Evolutionary conservation across 2,113 vertebrate species (phyloP), one percentile per base, ranked within the genome.

Genomic region (Syngnathus scovelli): DNA sequence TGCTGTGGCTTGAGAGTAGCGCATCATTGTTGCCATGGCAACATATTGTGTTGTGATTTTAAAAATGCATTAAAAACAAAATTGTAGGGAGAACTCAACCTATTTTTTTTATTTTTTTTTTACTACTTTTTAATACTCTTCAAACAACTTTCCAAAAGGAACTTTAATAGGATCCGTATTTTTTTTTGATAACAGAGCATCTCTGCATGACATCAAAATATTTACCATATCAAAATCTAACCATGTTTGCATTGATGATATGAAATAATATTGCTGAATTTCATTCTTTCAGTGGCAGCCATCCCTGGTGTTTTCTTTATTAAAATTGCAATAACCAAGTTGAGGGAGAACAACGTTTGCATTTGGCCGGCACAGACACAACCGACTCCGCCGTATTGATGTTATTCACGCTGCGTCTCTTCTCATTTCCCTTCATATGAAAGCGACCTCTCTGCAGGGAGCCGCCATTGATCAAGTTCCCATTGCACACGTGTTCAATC

Each of bases 391-490:
- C 15, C 19, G 33, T 59, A 16, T 37, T 64, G 43, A n/a, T 59
- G 54, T 72, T 76, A 67, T 77, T 74, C 64, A 72, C 67, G 70
- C 44, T 3, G 33, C 70, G 23, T 60, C 7, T 21, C 67, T 63
- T 75, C 33, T 68, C 52, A 68, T 78, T 75, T 69, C 43, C 54
- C 60, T 68, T 49, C 62, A 71, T 74, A 78, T 43, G 48, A 68
- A 61, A 59, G 59, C 23, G 36, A 80, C 77, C 76, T 77, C 75
- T 73, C 79, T 51, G n/a, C 23, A 54, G 68, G 23, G 44, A 49
- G 8, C 64, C 54, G 58, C 19, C 65, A 49, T 52, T 51, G 73
- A 64, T 51, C 54, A 61, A 16, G 19, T 36, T 44, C 56, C 37
- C 36, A 10, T 59, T 33, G 16, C 36, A 37, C 15, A 21, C 41